A percentile compares a stretch with the other conserved stretches of the same genome.
Evolutionary conservation across 2,797 vertebrate genomes (phyloP).

Genomic region (Myoxocephalus aenaeus): DNA sequence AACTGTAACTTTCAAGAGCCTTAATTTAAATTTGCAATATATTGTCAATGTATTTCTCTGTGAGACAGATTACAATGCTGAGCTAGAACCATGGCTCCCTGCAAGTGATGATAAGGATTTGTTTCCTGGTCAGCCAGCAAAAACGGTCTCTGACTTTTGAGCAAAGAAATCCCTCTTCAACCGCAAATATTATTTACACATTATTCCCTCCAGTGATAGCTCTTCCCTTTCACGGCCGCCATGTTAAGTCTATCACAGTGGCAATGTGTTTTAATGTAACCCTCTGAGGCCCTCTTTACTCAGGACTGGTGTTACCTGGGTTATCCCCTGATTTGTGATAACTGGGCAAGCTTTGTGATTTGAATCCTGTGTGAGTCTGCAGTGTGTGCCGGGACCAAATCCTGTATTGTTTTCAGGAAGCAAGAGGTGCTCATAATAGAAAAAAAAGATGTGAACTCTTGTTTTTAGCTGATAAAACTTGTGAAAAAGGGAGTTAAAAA

Average conservation of each 20-base stretch:
- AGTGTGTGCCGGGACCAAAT: not conserved
- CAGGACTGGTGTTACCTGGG: slow-evolving; percentile 18
- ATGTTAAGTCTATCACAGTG: slow-evolving; percentile 14
- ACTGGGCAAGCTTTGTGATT: not conserved
- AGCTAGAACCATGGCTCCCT: not conserved
- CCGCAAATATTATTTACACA: slow-evolving; percentile 31
- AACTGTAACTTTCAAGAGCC: not conserved
- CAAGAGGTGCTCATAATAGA: not conserved
- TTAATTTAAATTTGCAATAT: not conserved
- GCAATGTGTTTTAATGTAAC: slow-evolving; percentile 35
- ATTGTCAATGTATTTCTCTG: not conserved
- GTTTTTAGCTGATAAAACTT: not conserved
- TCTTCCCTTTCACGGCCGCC: slow-evolving; percentile 20
- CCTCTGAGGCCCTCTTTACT: slow-evolving; percentile 31
- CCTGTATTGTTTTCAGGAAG: not conserved
- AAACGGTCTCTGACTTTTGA: slow-evolving; percentile 4
- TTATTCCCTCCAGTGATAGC: slow-evolving; percentile 13
- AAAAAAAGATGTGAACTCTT: not conserved
- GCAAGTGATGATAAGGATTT: not conserved
- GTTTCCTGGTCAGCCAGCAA: slow-evolving; percentile 7
- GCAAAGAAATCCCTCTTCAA: slow-evolving; percentile 16
- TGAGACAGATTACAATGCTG: not conserved
- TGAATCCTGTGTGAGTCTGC: slow-evolving; percentile 9
- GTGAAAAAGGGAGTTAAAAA: not conserved
- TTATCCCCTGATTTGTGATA: slow-evolving; percentile 22